Evolutionary conservation across 2,888 invertebrate species (phyloP).

Genomic region (Helicoverpa assulta): DNA sequence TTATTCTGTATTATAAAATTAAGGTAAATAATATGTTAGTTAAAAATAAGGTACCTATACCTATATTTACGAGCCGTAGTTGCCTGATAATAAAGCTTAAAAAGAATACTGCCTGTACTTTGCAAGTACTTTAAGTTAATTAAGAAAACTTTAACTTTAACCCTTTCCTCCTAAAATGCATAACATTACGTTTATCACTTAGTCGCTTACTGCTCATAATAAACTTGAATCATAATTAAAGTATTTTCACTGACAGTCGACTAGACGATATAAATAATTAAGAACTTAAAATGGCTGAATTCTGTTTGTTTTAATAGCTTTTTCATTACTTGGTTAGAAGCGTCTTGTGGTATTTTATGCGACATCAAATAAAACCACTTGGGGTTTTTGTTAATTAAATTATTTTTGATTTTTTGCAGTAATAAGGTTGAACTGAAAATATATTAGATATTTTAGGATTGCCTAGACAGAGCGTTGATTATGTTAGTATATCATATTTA

Average conservation of each 20-base stretch:
- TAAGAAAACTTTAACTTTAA: too few species aligned
- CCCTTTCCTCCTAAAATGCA: too few species aligned
- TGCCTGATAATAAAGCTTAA: too few species aligned
- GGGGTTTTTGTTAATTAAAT: background rate
- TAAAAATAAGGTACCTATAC: too few species aligned
- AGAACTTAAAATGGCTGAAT: constrained; percentile 34
- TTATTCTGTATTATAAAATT: too few species aligned
- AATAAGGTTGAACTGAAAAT: background rate
- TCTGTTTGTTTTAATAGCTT: constrained; percentile 44
- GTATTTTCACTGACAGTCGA: constrained; percentile 25
- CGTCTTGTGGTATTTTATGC: constrained; percentile 3
- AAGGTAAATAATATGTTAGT: too few species aligned
- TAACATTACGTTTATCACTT: constrained; percentile 6
- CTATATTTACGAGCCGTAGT: too few species aligned
- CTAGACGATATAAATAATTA: constrained; percentile 47
- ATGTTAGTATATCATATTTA: too few species aligned
- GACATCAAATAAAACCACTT: constrained; percentile 12
- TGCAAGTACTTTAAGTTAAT: too few species aligned
- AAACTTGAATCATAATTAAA: constrained; percentile 34
- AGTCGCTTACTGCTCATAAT: constrained; percentile 14
- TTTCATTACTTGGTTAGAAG: constrained; percentile 27
- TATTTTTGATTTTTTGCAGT: background rate
- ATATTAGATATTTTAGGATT: too few species aligned
- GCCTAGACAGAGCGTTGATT: too few species aligned
- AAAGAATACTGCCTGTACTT: too few species aligned